phyloP scores from a whole-genome alignment of 2,113 vertebrate genomes.

The Corythornis cristatus region DNA sequence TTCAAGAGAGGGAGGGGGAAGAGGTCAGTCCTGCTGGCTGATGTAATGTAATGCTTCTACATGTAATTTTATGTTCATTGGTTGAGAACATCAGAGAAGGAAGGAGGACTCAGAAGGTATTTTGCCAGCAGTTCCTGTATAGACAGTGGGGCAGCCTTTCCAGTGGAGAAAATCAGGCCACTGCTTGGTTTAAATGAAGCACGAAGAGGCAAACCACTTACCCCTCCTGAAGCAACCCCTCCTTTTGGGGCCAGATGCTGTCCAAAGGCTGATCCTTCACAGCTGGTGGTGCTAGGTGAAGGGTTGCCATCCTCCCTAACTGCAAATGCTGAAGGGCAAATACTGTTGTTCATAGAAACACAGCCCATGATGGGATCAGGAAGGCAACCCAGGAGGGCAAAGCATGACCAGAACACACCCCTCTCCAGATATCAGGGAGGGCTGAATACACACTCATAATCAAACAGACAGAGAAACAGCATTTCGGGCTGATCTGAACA shows the following conservation, averaged over 20 bases:
- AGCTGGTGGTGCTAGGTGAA: background rate
- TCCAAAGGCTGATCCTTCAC: background rate
- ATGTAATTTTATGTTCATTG: background rate
- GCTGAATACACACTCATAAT: background rate
- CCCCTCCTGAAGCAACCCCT: background rate
- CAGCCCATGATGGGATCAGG: background rate
- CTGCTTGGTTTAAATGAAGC: background rate
- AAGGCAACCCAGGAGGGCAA: background rate
- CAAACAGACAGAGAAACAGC: background rate
- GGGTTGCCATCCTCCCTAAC: background rate
- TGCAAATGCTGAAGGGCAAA: background rate
- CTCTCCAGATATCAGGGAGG: background rate
- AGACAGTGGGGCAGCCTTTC: background rate
- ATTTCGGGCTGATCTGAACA: background rate
- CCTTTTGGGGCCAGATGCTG: background rate
- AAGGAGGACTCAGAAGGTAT: background rate
- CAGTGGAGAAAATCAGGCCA: background rate
- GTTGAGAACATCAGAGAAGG: background rate
- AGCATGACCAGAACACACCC: fast-evolving
- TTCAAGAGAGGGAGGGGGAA: background rate
- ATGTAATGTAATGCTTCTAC: background rate
- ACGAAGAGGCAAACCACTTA: background rate
- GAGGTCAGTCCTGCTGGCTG: background rate
- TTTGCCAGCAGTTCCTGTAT: background rate
- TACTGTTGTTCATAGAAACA: background rate